Conservation (phyloP, 2,888 invertebrate species). For the Danaus chrysippus region DNA sequence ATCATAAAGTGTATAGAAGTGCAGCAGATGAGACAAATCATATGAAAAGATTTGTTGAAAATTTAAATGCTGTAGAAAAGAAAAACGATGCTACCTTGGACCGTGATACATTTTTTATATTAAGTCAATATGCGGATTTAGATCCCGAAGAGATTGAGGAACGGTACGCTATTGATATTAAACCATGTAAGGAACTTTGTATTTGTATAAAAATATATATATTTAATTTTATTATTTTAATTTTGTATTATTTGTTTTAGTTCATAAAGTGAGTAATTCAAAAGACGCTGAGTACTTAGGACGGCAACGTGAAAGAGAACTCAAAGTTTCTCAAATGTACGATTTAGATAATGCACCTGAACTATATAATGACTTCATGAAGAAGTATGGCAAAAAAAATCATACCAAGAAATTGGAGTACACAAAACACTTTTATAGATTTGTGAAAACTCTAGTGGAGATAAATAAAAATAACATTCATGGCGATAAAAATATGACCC, state of each 20-base stretch:
- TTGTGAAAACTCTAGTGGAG: constrained; percentile 52
- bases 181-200: constrained; percentile 48
- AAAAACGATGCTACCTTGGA: constrained; percentile 43
- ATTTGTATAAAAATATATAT: constrained; percentile 5
- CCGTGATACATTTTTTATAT: constrained; percentile 38
- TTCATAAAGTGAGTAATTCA: constrained; percentile 35
- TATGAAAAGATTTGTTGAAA: constrained; percentile 45
- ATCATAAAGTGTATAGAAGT: constrained; percentile 43
- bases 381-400: constrained; percentile 37
- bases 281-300: constrained; percentile 25
- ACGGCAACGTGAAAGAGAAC: constrained; percentile 23
- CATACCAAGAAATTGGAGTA: constrained; percentile 34
- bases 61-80: constrained; percentile 41
- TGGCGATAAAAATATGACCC: constrained; percentile 30
- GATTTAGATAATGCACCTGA: constrained; percentile 45
- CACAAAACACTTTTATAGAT: constrained; percentile 45
- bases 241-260: constrained; percentile 32
- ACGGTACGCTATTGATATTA: constrained; percentile 44
- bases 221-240: neutral
- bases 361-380: constrained; percentile 41
- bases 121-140: constrained; percentile 53
- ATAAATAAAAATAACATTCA: constrained; percentile 43
- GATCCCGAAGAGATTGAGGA: constrained; percentile 42
- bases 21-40: constrained; percentile 36
- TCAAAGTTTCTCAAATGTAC: constrained; percentile 39